phyloP scores from a whole-genome alignment of 92 coral and sea anemone species.

The Anthopleura xanthogrammica region DNA sequence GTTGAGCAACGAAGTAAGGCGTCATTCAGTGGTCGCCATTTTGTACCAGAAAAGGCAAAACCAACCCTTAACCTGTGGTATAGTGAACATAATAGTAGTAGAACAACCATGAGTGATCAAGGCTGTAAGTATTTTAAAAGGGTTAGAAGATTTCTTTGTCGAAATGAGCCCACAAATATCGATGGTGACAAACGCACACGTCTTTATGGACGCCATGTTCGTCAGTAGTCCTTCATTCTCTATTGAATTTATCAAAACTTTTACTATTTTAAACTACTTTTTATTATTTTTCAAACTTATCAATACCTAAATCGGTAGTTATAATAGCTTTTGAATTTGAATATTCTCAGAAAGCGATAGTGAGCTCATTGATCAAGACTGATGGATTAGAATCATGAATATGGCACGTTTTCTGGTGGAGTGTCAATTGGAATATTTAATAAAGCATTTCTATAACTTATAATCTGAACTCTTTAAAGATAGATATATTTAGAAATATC shows the following conservation, averaged over 20 bases:
- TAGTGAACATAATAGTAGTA: not conserved
- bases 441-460: too few relatives aligned
- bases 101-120: conserved; percentile 30
- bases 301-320: too few relatives aligned
- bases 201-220: conserved; percentile 4
- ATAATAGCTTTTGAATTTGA: not conserved
- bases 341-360: not conserved
- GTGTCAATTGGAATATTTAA: too few relatives aligned
- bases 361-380: too few relatives aligned
- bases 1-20: not conserved
- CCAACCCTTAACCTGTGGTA: not conserved
- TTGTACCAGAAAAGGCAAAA: not conserved
- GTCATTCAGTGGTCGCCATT: not conserved
- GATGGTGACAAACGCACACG: too few relatives aligned
- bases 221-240: not conserved
- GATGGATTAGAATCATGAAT: too few relatives aligned
- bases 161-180: not conserved
- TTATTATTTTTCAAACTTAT: not conserved
- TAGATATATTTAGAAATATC: too few relatives aligned
- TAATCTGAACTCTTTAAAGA: too few relatives aligned
- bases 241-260: not conserved
- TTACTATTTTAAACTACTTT: not conserved
- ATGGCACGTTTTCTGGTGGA: too few relatives aligned
- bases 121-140: conserved; percentile 26
- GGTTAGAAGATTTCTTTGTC: not conserved